Percentiles rank a stretch among this genome's conserved stretches.
Evolutionary conservation across 2,113 vertebrate species (phyloP).

Genomic region (Atlantisia rogersi): DNA sequence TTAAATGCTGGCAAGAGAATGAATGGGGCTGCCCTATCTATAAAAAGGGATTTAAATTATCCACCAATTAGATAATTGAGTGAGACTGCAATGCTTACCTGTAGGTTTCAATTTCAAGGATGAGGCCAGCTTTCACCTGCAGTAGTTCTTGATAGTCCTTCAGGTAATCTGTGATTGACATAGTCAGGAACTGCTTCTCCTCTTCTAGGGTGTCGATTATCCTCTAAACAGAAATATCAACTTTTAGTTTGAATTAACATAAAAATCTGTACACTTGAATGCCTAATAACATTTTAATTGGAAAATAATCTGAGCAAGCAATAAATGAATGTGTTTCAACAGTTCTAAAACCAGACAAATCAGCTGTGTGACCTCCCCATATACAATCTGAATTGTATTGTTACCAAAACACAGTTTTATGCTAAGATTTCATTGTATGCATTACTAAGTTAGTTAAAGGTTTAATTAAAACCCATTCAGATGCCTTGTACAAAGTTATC

Average conservation of each 20-base stretch:
- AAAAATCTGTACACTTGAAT: not conserved
- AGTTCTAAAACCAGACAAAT: not conserved
- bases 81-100: constrained; percentile 75
- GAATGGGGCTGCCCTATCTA: not conserved
- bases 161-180: constrained; percentile 83
- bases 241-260: not conserved
- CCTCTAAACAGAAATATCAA: constrained; percentile 72
- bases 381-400: not conserved
- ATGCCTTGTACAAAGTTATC: not conserved
- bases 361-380: not conserved
- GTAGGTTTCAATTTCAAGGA: constrained; percentile 92
- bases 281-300: not conserved
- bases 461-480: not conserved
- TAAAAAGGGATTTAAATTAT: not conserved
- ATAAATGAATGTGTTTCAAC: not conserved
- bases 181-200: constrained; percentile 83
- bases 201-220: constrained; percentile 85
- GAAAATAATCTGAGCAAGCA: not conserved
- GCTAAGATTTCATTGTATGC: not conserved
- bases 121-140: constrained; percentile 90
- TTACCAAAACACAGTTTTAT: not conserved
- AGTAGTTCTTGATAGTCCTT: constrained; percentile 90
- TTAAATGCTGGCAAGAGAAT: not conserved
- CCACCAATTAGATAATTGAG: not conserved
- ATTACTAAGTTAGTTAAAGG: not conserved